These are phyloP conservation scores for Bombyx mori DNA, from an alignment of 1,140 invertebrate species.

Conservation along the genomic window ASM3026992v2 NC_085111.1:18978001-18978500, in stretches of 20 bases:
- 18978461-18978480: too few species aligned
- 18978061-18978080: constrained; percentile 2
- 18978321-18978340: too few species aligned
- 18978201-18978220: not conserved
- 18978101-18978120: constrained; percentile 34
- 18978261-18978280: not conserved
- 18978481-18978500: too few species aligned
- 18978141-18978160: constrained; percentile 21
- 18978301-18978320: not conserved
- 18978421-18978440: too few species aligned
- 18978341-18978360: too few species aligned
- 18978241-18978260: not conserved
- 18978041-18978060: not conserved
- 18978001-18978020: too few species aligned
- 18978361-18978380: too few species aligned
- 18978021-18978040: too few species aligned
- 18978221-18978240: constrained; percentile 8
- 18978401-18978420: too few species aligned
- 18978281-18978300: not conserved
- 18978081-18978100: constrained; percentile 17
- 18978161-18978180: not conserved
- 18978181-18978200: too few species aligned
- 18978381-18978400: too few species aligned
- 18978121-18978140: constrained; percentile 20
- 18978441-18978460: too few species aligned